Evolutionary conservation across 1,140 invertebrate species (phyloP).

Genomic region (Caenorhabditis tropicalis): DNA sequence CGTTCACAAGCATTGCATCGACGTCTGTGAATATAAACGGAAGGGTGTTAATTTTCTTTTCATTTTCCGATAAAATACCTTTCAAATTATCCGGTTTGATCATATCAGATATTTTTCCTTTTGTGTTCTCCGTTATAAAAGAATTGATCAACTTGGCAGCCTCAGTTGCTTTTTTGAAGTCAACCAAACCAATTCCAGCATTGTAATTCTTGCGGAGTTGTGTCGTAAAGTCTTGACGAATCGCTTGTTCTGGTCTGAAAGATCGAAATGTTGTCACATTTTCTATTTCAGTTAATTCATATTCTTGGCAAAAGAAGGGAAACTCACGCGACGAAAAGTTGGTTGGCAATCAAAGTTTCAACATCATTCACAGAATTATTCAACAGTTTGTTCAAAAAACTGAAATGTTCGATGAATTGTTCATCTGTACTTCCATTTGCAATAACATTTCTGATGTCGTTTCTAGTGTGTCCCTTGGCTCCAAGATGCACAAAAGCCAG

Average conservation of each 20-base stretch:
- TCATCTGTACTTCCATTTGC: constrained; percentile 34
- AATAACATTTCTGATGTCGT: neutral
- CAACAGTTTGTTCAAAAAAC: neutral
- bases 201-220: constrained; percentile 9
- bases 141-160: neutral
- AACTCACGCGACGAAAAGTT: constrained; percentile 12
- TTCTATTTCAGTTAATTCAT: too few relatives aligned
- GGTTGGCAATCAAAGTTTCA: constrained; percentile 11
- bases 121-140: neutral
- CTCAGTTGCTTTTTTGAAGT: neutral
- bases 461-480: constrained; percentile 30
- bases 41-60: too few relatives aligned
- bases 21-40: too few relatives aligned
- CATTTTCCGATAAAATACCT: too few relatives aligned
- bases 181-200: neutral
- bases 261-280: too few relatives aligned
- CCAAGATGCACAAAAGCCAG: constrained; percentile 18
- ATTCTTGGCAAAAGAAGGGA: neutral
- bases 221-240: neutral
- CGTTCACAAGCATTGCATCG: constrained; percentile 1
- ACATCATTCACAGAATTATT: constrained; percentile 10
- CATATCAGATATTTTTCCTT: neutral
- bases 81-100: constrained; percentile 18
- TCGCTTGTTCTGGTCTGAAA: constrained; percentile 3
- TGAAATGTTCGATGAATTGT: constrained; percentile 13